Conservation (phyloP, 2,888 invertebrate genomes). For the Epistrophe eligans region DNA sequence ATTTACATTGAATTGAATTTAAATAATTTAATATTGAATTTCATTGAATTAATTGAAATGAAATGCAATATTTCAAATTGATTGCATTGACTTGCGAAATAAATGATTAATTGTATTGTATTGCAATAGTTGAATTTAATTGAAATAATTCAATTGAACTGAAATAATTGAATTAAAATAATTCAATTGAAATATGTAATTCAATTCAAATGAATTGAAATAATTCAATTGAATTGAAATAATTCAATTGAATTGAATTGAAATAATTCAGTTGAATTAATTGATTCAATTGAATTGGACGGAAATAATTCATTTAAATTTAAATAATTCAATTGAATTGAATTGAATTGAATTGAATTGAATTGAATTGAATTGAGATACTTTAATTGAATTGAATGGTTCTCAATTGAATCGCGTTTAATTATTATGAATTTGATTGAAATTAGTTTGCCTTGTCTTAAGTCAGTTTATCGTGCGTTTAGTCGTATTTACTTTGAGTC, state of each 20-base stretch:
- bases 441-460: background rate
- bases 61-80: background rate
- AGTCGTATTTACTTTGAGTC: too few relatives aligned
- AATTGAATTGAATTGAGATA: background rate
- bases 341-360: too few relatives aligned
- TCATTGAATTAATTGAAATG: background rate
- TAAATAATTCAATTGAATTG: too few relatives aligned
- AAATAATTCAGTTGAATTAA: background rate
- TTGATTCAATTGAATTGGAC: background rate
- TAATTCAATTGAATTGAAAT: slow-evolving; percentile 1
- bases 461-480: background rate
- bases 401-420: too few relatives aligned
- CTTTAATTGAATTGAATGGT: background rate
- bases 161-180: too few relatives aligned
- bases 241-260: background rate
- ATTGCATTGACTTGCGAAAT: too few relatives aligned
- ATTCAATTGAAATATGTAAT: too few relatives aligned
- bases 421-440: background rate
- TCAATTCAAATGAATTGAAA: slow-evolving; percentile 3
- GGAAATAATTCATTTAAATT: background rate
- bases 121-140: slow-evolving; percentile 2
- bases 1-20: slow-evolving; percentile 13
- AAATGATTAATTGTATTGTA: too few relatives aligned
- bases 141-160: background rate
- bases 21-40: background rate